Base-by-base conservation (phyloP, 1,140 invertebrate genomes). In the Formica selysi region DNA sequence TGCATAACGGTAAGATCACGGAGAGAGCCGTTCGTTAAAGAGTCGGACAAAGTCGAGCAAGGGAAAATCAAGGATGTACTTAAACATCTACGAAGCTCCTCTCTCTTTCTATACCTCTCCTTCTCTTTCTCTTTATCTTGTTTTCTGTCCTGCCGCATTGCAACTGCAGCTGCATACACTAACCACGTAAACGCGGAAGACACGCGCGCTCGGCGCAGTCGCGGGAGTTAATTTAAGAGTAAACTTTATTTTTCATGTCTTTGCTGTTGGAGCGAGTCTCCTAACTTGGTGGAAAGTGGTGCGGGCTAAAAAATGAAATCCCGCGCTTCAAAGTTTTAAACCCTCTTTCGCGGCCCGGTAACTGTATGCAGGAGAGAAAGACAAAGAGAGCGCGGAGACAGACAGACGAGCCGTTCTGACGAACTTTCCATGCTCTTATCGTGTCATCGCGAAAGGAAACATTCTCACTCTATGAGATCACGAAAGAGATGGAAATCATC, bases 221-320 rank as follows among this genome's bases (percentile, higher is more conserved):
- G 19, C 76, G 57, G 61, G 87, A 90, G 87, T 90, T 91, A 88
- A 91, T 91, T 90, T 88, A 88, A 90, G 87, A 74, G 90, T 68
- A 84, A 91, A 91, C 76, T 88, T 79, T 62, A 91, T 90, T 90
- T 88, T 88, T 87, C 76, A 84, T 80, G 86, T 91, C 81, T 29
- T 86, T 67, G 26, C 38, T 41, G 74, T 36, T 59, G 54, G 11
- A 62, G 59, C 13, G 54, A 57, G 38, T 78, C 48, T 51, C 44
- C 68, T 73, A 84, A 84, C 71, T 84, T 54, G 41, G 51, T 51
- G 19, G 41, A 76, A 64, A 64, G 62, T n/a, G 19, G 61, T 36
- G 41, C 44, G 51, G 19, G 2, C n/a, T 54, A 32, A 87, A 86
- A 89, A 76, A 81, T 76, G 64, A 86, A 71, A 86, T 78, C 76